phyloP scores from a whole-genome alignment of 2,888 invertebrate genomes.

The Glyphotaelius pellucidus region DNA sequence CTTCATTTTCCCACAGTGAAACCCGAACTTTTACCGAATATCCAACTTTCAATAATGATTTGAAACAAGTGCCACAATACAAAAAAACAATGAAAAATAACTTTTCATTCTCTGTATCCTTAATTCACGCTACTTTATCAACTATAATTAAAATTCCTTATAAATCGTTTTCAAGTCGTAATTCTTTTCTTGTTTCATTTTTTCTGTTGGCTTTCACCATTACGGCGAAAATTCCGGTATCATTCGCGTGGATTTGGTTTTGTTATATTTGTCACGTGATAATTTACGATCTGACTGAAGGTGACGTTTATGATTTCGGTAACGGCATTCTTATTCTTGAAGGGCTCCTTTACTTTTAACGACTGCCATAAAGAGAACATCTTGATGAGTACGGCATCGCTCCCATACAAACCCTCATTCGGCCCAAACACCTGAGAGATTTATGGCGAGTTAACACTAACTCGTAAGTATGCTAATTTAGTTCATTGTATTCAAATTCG shows the following conservation, averaged over 20 bases:
- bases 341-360: slow-evolving; percentile 66
- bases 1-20: background rate
- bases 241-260: slow-evolving; percentile 40
- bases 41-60: background rate
- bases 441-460: slow-evolving; percentile 11
- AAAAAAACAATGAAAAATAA: background rate
- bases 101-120: background rate
- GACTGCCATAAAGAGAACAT: slow-evolving; percentile 63
- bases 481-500: slow-evolving; percentile 13
- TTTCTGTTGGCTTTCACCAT: background rate
- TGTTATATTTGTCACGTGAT: slow-evolving; percentile 58
- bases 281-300: slow-evolving; percentile 60
- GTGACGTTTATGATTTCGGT: slow-evolving; percentile 66
- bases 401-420: slow-evolving; percentile 23
- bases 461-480: slow-evolving; percentile 18
- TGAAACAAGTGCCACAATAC: background rate
- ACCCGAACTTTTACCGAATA: background rate
- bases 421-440: slow-evolving; percentile 15
- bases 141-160: background rate
- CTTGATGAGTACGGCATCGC: slow-evolving; percentile 61
- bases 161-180: background rate
- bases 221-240: background rate
- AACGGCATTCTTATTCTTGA: slow-evolving; percentile 65
- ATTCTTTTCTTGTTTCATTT: background rate
- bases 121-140: background rate